A percentile compares a stretch with the other conserved stretches of the same genome.
Conservation (phyloP, 2,797 vertebrate genomes). For the Mustela erminea region DNA sequence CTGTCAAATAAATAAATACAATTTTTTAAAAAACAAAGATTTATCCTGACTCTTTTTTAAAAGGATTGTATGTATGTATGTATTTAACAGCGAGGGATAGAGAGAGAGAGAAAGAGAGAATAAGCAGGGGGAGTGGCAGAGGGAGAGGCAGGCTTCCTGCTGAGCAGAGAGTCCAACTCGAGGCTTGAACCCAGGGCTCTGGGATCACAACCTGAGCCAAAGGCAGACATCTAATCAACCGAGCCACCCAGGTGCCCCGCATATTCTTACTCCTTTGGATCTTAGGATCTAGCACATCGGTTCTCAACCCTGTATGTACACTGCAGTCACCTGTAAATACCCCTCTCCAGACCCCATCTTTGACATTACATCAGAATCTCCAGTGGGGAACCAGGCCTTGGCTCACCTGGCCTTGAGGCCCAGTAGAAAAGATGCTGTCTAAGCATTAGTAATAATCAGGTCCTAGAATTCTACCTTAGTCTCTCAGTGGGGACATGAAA, state of each 20-base stretch:
- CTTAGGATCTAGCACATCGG: neutral
- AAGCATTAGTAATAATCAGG: neutral
- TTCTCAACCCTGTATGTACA: neutral
- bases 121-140: too few relatives aligned
- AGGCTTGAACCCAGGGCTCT: too few relatives aligned
- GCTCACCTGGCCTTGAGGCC: neutral
- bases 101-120: too few relatives aligned
- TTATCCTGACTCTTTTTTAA: too few relatives aligned
- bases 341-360: neutral
- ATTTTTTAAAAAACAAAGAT: too few relatives aligned
- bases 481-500: neutral
- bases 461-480: neutral
- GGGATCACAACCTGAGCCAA: too few relatives aligned
- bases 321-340: neutral
- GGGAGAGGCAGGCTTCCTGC: too few relatives aligned
- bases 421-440: neutral
- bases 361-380: neutral
- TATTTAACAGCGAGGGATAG: too few relatives aligned
- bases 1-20: too few relatives aligned
- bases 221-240: too few relatives aligned
- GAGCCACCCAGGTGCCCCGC: neutral
- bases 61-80: too few relatives aligned
- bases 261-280: neutral
- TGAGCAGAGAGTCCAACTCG: too few relatives aligned
- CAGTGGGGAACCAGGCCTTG: neutral